Percentiles rank a stretch among this genome's conserved stretches.
phyloP scores from a whole-genome alignment of 1,140 invertebrate genomes.

The Drosophila orosa region DNA sequence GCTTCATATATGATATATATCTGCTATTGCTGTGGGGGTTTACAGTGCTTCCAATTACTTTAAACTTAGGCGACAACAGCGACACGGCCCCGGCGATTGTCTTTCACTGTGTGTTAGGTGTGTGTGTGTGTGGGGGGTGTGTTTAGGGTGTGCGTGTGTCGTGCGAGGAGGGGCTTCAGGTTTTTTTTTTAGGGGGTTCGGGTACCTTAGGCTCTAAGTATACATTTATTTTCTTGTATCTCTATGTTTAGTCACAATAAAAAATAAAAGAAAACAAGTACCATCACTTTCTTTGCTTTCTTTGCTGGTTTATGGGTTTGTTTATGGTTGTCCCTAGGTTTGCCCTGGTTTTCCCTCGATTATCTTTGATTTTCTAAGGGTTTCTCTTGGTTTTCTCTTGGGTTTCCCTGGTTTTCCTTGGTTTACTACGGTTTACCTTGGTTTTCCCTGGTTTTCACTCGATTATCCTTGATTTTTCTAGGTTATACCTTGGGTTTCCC shows the following conservation, averaged over 20 bases:
- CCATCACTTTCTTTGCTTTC: slow-evolving; percentile 14
- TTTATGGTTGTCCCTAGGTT: neutral
- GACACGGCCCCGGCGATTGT: slow-evolving; percentile 51
- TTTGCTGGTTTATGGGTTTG: neutral
- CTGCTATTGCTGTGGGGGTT: slow-evolving; percentile 39
- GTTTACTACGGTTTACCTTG: too few relatives aligned
- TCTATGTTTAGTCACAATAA: slow-evolving; percentile 9
- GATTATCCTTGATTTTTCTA: too few relatives aligned
- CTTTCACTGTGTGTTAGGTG: slow-evolving; percentile 18
- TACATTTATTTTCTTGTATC: slow-evolving; percentile 35
- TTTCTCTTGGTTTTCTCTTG: neutral
- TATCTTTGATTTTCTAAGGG: neutral
- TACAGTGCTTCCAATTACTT: slow-evolving; percentile 27
- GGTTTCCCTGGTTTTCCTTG: neutral
- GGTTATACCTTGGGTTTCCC: too few relatives aligned
- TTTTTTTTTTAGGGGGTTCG: neutral
- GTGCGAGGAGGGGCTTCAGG: slow-evolving; percentile 9
- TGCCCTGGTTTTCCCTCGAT: neutral
- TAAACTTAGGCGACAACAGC: slow-evolving; percentile 47
- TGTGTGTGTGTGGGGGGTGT: neutral
- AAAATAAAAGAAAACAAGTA: slow-evolving; percentile 9
- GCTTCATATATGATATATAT: slow-evolving; percentile 2
- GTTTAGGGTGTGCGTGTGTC: slow-evolving; percentile 16
- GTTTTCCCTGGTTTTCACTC: too few relatives aligned
- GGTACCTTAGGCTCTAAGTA: slow-evolving; percentile 28